Evolutionary conservation across 1,140 invertebrate genomes (phyloP), one percentile per base, ranked within the genome.

Genomic region (Cydia pomonella): DNA sequence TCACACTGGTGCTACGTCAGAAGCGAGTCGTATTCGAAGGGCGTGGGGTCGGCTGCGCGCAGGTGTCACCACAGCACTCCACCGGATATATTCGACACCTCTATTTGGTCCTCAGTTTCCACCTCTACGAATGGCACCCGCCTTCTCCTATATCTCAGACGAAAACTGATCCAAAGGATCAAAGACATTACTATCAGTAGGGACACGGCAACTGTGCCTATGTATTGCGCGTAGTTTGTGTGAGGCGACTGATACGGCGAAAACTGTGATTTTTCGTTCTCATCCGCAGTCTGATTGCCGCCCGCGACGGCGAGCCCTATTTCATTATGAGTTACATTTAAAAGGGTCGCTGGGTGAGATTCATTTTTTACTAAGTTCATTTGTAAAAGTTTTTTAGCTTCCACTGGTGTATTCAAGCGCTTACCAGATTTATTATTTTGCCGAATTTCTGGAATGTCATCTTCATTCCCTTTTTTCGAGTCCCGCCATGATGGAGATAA

Each of bases 31-130:
- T 94, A 94, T 84, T 94, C 93, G 80, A 94, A 92, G 73, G 92
- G 93, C 76, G 91, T 93, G 62, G 94, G 93, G 82, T 94, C 94
- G 84, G 88, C 90, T 87, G 93, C 91, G 76, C 93, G 90, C 79
- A 94, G 81, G 87, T 94, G 95, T 96, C 95, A 96, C 95, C 95
- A 96, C 23, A 96, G 93, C 80, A 96, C 95, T 3, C 94, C 94
- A 12, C 95, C 94, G 9, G 95, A 94, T 78, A 96, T 93, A 86
- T 94, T 95, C 75, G 94, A 94, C 82, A 96, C 95, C 83, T 96
- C 95, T 88, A 96, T 95, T 85, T 95, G 95, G 79, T 95, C 94
- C 79, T 94, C 92, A 66, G 92, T 90, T 62, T 91, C 89, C 62
- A 85, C 85, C 63, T 88, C 80, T 87, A 84, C 73, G 79, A 79